Percentiles rank a stretch among this genome's conserved stretches.
Conservation (phyloP, 1,140 invertebrate species). For the Mylabris phalerata region DNA sequence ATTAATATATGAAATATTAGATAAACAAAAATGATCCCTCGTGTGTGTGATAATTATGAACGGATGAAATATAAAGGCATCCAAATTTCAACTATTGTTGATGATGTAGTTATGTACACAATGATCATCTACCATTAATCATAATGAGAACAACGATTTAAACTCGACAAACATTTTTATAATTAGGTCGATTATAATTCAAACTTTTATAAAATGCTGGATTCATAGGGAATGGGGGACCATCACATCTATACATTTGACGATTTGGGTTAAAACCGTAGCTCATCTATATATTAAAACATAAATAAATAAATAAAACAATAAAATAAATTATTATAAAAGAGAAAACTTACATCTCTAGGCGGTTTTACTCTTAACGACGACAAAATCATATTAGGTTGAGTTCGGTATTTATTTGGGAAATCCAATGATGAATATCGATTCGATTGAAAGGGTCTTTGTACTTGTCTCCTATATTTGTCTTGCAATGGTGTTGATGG, state of each 20-base stretch:
- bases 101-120: constrained; percentile 18
- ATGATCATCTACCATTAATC: constrained; percentile 36
- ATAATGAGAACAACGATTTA: constrained; percentile 25
- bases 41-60: too few species aligned
- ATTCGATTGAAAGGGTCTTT: constrained; percentile 19
- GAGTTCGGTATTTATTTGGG: constrained; percentile 28
- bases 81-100: constrained; percentile 10
- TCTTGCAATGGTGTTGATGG: constrained; percentile 35
- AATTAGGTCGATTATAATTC: constrained; percentile 36
- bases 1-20: constrained; percentile 17
- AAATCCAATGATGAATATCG: constrained; percentile 23
- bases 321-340: not conserved
- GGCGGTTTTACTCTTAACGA: constrained; percentile 30
- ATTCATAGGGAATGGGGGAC: constrained; percentile 28
- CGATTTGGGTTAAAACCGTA: constrained; percentile 35
- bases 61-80: constrained; percentile 12
- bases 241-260: constrained; percentile 32
- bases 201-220: constrained; percentile 37
- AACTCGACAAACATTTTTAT: constrained; percentile 39
- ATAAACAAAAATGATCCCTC: constrained; percentile 12
- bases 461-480: constrained; percentile 23
- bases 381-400: constrained; percentile 24
- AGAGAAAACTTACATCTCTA: constrained; percentile 32
- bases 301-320: constrained; percentile 1
- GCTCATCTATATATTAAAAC: constrained; percentile 31